A percentile compares a stretch with the other conserved stretches of the same genome.
Conservation (phyloP, 1,140 invertebrate species). For the Apocrypta bakeri region DNA sequence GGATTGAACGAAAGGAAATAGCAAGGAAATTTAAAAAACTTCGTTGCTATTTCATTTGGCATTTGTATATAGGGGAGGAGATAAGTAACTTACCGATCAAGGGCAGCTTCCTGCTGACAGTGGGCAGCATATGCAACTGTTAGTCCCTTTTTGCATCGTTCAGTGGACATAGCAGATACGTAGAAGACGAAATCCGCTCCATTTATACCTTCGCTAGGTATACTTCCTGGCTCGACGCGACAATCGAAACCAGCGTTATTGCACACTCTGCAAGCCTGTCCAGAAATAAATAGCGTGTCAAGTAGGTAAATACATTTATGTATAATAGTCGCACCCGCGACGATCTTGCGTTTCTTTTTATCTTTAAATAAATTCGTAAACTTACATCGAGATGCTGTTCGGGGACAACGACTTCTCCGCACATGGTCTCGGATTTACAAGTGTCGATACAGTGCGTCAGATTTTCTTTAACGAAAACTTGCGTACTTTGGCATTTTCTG, state of each 20-base stretch:
- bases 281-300: not conserved
- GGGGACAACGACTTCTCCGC: constrained; percentile 95
- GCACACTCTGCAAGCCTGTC: constrained; percentile 89
- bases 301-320: not conserved
- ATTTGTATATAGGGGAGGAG: no score
- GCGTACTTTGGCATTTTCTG: constrained; percentile 87
- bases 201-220: constrained; percentile 82
- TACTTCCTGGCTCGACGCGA: constrained; percentile 73
- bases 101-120: constrained; percentile 95
- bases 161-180: constrained; percentile 94
- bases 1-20: not conserved
- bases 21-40: no score
- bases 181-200: constrained; percentile 98
- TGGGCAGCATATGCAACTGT: constrained; percentile 99
- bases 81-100: constrained; percentile 83
- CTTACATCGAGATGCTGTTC: constrained; percentile 93
- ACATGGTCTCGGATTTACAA: constrained; percentile 91
- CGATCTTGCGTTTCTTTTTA: no score
- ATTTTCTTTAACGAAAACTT: constrained; percentile 88
- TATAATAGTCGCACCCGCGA: no score
- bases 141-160: constrained; percentile 90
- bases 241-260: constrained; percentile 90
- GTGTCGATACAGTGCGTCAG: constrained; percentile 91
- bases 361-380: no score
- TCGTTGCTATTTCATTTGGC: no score